A percentile compares a stretch with the other conserved stretches of the same genome.
Evolutionary conservation across 2,113 vertebrate genomes (phyloP).

Genomic region (Porphyrio hochstetteri): DNA sequence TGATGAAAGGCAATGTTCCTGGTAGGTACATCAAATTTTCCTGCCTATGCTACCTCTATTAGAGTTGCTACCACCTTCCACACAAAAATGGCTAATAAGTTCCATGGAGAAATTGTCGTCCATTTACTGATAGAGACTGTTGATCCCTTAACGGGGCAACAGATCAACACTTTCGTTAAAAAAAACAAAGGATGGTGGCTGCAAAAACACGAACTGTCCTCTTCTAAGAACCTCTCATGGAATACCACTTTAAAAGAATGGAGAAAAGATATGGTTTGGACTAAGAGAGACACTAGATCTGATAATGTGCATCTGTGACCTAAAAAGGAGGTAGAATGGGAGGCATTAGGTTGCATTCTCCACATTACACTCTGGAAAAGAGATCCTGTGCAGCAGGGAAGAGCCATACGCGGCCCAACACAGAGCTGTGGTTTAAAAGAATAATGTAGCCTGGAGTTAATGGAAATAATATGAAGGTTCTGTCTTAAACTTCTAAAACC

Average conservation of each 20-base stretch:
- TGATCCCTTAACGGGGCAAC: background rate
- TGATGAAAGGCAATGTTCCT: background rate
- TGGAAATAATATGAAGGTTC: conserved; percentile 5
- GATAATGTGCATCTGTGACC: background rate
- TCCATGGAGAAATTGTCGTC: background rate
- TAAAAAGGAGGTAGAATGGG: background rate
- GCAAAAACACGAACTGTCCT: background rate
- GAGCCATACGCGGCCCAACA: background rate
- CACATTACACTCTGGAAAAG: background rate
- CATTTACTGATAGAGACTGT: background rate
- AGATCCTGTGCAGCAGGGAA: background rate
- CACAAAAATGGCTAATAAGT: background rate
- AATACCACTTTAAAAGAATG: background rate
- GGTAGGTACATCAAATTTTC: background rate
- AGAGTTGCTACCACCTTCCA: background rate
- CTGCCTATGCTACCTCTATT: background rate
- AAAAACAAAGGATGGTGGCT: background rate
- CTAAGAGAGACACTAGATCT: background rate
- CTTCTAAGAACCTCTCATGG: background rate
- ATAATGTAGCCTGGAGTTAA: background rate
- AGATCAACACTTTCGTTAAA: background rate
- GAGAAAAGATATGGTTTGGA: background rate
- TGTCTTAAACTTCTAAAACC: conserved; percentile 19
- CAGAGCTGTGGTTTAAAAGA: background rate
- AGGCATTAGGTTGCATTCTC: background rate